phyloP scores from a whole-genome alignment of 2,113 vertebrate species.

The Passer montanus region DNA sequence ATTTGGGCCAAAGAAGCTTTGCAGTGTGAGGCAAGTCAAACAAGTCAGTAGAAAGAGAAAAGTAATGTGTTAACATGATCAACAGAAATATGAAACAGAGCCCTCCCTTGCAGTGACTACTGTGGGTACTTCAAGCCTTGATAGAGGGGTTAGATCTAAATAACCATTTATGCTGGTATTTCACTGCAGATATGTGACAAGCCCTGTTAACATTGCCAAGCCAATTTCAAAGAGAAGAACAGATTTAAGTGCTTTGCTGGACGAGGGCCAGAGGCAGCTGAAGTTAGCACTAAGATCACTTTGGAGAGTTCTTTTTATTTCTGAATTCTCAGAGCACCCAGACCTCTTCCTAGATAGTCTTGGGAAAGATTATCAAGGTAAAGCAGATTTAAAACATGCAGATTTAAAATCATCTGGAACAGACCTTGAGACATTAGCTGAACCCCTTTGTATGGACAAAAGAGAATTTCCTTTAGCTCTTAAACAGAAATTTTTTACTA shows the following conservation, averaged over 20 bases:
- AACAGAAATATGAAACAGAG: background rate
- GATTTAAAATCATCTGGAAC: background rate
- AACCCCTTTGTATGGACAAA: background rate
- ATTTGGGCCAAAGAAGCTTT: background rate
- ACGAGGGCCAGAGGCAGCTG: background rate
- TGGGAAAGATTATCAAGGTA: background rate
- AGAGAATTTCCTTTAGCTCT: background rate
- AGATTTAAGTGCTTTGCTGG: conserved; percentile 48
- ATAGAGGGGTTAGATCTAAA: background rate
- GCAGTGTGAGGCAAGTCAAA: background rate
- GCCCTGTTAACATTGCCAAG: background rate
- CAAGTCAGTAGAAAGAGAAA: background rate
- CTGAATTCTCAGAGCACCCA: background rate
- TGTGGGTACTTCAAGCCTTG: background rate
- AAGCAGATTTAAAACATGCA: background rate
- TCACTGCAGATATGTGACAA: conserved; percentile 5
- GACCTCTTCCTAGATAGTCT: background rate
- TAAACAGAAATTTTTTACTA: background rate
- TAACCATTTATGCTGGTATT: background rate
- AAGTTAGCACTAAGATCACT: background rate
- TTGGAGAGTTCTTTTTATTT: background rate
- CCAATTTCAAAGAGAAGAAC: conserved; percentile 11
- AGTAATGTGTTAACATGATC: background rate
- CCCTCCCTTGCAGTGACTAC: background rate
- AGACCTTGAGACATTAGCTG: background rate